Conservation (phyloP, 2,797 vertebrate species). For the Gallirallus australis region DNA sequence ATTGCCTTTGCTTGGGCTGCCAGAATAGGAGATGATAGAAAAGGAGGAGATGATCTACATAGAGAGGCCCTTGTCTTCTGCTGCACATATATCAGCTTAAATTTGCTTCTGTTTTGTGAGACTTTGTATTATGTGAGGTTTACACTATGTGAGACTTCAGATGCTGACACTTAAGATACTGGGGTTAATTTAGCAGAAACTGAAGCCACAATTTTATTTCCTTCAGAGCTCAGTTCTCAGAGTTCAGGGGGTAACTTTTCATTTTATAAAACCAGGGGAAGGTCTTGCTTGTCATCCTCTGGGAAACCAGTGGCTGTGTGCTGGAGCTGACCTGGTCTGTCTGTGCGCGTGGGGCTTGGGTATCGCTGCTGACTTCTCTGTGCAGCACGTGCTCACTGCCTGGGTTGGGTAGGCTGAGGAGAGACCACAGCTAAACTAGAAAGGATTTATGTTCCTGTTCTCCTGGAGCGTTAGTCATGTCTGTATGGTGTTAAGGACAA, state of each 20-base stretch:
- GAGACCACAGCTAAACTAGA: background rate
- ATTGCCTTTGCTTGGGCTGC: background rate
- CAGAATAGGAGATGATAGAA: background rate
- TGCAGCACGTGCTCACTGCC: fast-evolving
- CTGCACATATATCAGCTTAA: background rate
- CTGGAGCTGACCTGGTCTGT: background rate
- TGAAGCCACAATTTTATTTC: background rate
- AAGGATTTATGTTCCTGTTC: background rate
- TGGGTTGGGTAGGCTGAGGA: background rate
- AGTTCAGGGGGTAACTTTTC: background rate
- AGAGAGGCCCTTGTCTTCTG: background rate
- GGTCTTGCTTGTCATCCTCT: background rate
- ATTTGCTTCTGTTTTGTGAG: background rate
- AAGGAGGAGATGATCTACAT: background rate
- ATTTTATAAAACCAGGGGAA: background rate
- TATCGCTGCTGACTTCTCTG: background rate
- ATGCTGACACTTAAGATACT: background rate
- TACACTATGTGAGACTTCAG: background rate
- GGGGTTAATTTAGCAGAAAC: background rate
- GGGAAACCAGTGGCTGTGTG: background rate
- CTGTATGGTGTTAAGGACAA: background rate
- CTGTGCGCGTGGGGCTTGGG: fast-evolving
- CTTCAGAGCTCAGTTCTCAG: background rate
- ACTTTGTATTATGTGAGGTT: background rate
- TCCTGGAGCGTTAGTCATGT: background rate